Percentiles rank a stretch among this genome's conserved stretches.
These are phyloP conservation scores for Tachypleus tridentatus DNA, from an alignment of 1,140 invertebrate species.

Conservation along the genomic window DNA sequence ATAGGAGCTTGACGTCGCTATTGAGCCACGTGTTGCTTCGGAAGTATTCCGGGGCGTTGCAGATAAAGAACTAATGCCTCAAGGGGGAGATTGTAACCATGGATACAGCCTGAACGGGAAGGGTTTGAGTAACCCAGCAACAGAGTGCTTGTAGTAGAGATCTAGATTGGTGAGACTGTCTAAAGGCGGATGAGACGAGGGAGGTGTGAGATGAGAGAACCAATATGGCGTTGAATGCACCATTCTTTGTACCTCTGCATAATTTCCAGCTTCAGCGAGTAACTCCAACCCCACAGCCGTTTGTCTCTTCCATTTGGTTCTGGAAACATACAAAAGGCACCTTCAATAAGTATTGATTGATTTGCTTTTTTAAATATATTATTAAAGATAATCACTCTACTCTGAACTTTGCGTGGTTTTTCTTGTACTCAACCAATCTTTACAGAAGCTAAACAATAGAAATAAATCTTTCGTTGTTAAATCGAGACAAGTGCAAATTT, in stretches of 20 bases:
- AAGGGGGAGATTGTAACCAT: background rate
- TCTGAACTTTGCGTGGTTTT: too few species aligned
- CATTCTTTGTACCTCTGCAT: constrained; percentile 87
- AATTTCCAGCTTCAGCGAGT: constrained; percentile 90
- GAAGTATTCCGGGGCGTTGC: too few species aligned
- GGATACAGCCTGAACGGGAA: constrained; percentile 55
- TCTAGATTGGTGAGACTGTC: constrained; percentile 40
- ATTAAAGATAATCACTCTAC: too few species aligned
- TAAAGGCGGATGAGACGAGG: constrained; percentile 29
- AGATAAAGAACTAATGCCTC: too few species aligned
- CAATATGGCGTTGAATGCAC: constrained; percentile 61
- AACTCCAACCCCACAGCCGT: constrained; percentile 93
- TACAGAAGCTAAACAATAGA: too few species aligned
- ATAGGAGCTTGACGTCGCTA: too few species aligned
- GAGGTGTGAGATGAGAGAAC: constrained; percentile 41
- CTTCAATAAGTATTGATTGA: too few species aligned
- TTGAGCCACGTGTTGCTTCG: too few species aligned
- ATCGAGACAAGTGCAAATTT: too few species aligned
- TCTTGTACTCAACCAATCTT: too few species aligned
- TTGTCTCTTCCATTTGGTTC: constrained; percentile 98
- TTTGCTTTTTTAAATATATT: too few species aligned
- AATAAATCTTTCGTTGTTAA: too few species aligned
- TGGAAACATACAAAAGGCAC: constrained; percentile 6
- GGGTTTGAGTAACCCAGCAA: constrained; percentile 70
- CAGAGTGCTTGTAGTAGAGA: constrained; percentile 63